Base-by-base conservation (phyloP, 23 tunicate genomes). In the Styela clava region DNA sequence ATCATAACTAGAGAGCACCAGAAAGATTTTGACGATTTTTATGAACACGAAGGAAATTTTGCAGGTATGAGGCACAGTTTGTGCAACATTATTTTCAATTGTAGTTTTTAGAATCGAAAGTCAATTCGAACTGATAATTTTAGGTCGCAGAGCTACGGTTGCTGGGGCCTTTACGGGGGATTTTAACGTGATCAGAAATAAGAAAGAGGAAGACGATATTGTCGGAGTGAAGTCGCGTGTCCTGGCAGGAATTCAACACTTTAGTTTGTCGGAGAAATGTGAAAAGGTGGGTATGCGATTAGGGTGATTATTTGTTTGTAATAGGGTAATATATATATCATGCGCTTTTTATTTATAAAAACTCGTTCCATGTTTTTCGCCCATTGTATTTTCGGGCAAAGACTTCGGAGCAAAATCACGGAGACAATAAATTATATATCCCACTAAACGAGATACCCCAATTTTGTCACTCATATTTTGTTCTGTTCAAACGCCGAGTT, bases 131-230 rank as follows among this genome's bases (percentile, higher is more conserved):
- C 9, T 5, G 12, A 5, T 12, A 44, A 7, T 44, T 24, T 65
- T 7, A 85, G 99, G 99, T 1, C 61, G 79, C 24, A 89, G 85
- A 64, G 99, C 99, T 12, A 83, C 97, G 9, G 97, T 90, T 0
- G 99, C 99, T 33, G 99, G 99, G 1, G 99, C 99, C 3, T 96
- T 91, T 68, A 96, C 97, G 3, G 99, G 99, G 1, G 99, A 96
- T 72, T 89, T 88, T 76, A 96, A 96, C 86, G 97, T 92, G 1
- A 82, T 96, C 16, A 27, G 76, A 31, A 70, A 64, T 24, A 61
- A 78, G 2, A 70, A 80, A 2, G 69, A 87, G 30, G 62, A 62
- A 51, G 82, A 71, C 33, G 99, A 96, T 29, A 62, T 96, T 37
- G 65, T 85, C 28, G 99, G 99, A 2, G 92, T 96, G 2, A 65